Evolutionary conservation across 2,888 invertebrate genomes (phyloP).

Genomic region (Synanthedon tipuliformis): DNA sequence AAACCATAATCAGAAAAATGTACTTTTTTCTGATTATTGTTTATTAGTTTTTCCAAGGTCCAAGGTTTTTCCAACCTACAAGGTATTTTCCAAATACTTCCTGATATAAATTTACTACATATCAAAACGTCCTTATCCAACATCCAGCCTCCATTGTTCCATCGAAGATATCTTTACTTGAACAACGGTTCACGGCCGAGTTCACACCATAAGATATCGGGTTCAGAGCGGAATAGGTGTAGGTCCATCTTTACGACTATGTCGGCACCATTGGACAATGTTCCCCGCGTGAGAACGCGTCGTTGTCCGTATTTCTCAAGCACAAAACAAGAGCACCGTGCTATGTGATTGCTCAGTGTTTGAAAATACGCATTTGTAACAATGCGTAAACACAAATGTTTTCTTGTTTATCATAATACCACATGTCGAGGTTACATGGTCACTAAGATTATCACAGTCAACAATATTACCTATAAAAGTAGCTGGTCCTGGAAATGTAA

Average conservation of each 20-base stretch:
- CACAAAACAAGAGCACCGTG: conserved; percentile 21
- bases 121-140: too few relatives aligned
- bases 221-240: not conserved
- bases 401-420: not conserved
- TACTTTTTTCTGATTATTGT: too few relatives aligned
- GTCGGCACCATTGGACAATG: conserved; percentile 22
- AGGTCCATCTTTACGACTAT: not conserved
- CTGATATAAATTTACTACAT: too few relatives aligned
- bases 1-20: too few relatives aligned
- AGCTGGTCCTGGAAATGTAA: too few relatives aligned
- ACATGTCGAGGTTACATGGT: too few relatives aligned
- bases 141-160: not conserved
- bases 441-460: too few relatives aligned
- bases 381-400: not conserved
- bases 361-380: conserved; percentile 35
- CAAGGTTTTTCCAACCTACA: too few relatives aligned
- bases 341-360: conserved; percentile 38
- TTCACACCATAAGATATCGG: not conserved
- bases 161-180: not conserved
- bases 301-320: conserved; percentile 43
- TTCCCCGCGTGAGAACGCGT: conserved; percentile 40
- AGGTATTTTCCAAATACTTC: too few relatives aligned
- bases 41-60: too few relatives aligned
- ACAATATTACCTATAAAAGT: too few relatives aligned
- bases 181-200: not conserved